Base-by-base conservation (phyloP, 2,797 vertebrate species). In the Neosilurus mollespiculum region DNA sequence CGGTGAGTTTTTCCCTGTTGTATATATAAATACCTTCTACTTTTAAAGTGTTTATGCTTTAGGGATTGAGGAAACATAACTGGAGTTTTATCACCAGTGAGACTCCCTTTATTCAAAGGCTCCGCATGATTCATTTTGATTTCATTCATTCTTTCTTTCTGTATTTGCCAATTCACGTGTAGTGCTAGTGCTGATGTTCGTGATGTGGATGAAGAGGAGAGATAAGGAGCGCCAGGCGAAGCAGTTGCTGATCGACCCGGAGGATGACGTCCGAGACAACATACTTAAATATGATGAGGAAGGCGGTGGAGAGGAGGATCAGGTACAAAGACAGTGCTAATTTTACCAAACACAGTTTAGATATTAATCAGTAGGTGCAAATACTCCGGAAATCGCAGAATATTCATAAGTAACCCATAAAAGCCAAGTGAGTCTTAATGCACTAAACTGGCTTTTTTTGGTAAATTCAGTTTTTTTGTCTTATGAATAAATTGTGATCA, bases 181-280 rank as follows among this genome's bases (percentile, higher is more conserved):
- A 97, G 96, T 96, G 87, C 88, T 97, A 26, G 96, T 97, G 87
- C 88, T 97, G 85, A 94, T 97, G 94, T 97, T 97, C 0, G 96
- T 97, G 88, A 95, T 96, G 9, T 97, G 96, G 96, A 96, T 97
- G 96, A 97, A 97, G 83, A 95, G 96, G 12, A 93, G 96, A 62
- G 96, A 97, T 89, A 96, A 96, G 83, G 96, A 97, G 56, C 94
- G 96, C 24, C 96, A 96, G 89, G 96, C 96, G 84, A 97, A 96
- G 90, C 96, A 96, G 88, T 94, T 97, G 85, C 88, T 97, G 86
- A 97, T 97, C 72, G 96, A 97, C 88, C 96, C 96, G 0, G 96
- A 97, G 89, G 96, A 97, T 84, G 96, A 96, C 59, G 96, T 97
- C 62, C 93, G 96, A 83, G 96, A 97, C 92, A 97, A 97, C 88